Evolutionary conservation across 2,797 vertebrate genomes (phyloP), one percentile per base, ranked within the genome.

Genomic region (Amazonetta brasiliensis): DNA sequence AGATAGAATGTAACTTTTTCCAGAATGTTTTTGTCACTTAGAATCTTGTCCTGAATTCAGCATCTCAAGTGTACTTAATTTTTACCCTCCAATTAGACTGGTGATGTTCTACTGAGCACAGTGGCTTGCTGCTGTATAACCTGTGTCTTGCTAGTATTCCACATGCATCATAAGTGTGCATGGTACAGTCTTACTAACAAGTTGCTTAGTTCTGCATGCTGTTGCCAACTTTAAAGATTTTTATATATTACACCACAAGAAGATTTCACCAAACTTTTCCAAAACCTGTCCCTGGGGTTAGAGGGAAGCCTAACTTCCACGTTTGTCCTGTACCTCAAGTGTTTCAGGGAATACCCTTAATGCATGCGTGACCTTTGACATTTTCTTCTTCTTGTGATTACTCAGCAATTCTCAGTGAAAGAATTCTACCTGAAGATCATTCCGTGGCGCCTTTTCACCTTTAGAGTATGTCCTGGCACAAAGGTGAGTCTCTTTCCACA

Each of bases 351-450:
- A 35, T 77, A 5, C 33, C 46, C 9, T 78, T 90, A 63, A 77
- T 22, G 54, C 48, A 84, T 63, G 39, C 28, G 11, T 94, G 44
- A 89, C 31, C 26, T 73, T n/a, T 94, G 75, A 90, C 13, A 3
- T 77, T 91, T 91, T 96, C 68, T 97, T 92, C 96, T 43, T 76
- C 25, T 96, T 89, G 93, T 95, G 93, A 13, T 92, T 95, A 75
- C 89, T 79, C 97, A 99, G 99, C 99, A 99, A 99, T 98, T 99
- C 92, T 99, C 99, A 30, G 99, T 99, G 94, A 99, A 99, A 97
- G 99, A 99, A 94, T 99, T 99, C 98, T 99, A 99, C 97, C 98
- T 99, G 98, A 99, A 99, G 98, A 99, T 99, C 95, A 99, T 99
- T 98, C 99, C 99, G 2, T 99, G 99, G 99, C 99, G 99, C 91